These are phyloP conservation scores for Penaeus chinensis DNA, from an alignment of 1,140 invertebrate genomes.

Conservation along the genomic window DNA sequence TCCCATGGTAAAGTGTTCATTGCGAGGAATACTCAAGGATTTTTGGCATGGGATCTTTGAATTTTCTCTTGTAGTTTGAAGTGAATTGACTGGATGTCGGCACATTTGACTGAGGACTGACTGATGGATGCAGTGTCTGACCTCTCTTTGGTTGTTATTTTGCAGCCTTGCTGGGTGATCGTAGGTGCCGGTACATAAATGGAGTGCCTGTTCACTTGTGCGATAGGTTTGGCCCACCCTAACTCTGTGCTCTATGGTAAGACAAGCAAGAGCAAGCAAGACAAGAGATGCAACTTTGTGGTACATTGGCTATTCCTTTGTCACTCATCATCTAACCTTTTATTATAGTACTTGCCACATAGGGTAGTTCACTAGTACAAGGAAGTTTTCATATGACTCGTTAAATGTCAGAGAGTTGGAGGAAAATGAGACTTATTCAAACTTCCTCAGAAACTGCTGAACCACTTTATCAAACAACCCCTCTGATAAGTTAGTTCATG, in stretches of 20 bases:
- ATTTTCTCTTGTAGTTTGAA: constrained; percentile 43
- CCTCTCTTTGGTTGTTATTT: constrained; percentile 57
- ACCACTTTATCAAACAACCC: constrained; percentile 27
- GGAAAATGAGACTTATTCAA: constrained; percentile 36
- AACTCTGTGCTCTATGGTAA: constrained; percentile 61
- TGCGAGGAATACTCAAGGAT: constrained; percentile 32
- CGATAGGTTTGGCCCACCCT: constrained; percentile 60
- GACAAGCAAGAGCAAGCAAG: constrained; percentile 58
- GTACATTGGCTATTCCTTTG: background rate
- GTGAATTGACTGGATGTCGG: constrained; percentile 39
- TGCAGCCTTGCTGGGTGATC: constrained; percentile 60
- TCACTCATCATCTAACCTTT: background rate
- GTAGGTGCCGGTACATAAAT: constrained; percentile 61
- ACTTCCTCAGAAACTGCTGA: constrained; percentile 43
- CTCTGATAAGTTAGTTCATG: constrained; percentile 6
- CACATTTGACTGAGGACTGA: constrained; percentile 44
- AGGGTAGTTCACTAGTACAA: constrained; percentile 37
- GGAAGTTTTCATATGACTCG: constrained; percentile 47
- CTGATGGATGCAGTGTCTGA: constrained; percentile 43
- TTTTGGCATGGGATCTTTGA: constrained; percentile 43
- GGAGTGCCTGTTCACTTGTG: constrained; percentile 61
- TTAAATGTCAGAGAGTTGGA: constrained; percentile 14
- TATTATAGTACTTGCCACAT: constrained; percentile 16
- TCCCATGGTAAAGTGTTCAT: background rate
- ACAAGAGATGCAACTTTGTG: constrained; percentile 34